These are phyloP conservation scores for Diadegma fenestrale DNA, from an alignment of 2,888 invertebrate genomes.

Conservation along the genomic window DNA sequence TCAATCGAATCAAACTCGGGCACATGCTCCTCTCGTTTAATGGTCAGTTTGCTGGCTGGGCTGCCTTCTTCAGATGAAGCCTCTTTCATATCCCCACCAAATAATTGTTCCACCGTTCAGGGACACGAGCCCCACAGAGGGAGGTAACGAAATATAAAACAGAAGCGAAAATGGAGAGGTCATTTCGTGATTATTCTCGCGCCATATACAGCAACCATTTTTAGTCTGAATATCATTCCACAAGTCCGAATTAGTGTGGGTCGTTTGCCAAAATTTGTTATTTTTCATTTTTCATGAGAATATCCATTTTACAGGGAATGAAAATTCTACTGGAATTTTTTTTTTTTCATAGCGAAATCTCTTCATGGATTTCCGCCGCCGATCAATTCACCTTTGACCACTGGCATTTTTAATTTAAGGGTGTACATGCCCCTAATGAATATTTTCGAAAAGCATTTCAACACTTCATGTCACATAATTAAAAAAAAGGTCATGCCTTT, in stretches of 20 bases:
- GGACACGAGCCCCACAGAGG: not conserved
- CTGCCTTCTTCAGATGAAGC: not conserved
- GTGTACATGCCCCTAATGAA: not conserved
- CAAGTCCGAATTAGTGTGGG: not conserved
- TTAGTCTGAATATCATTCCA: not conserved
- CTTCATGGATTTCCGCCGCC: not conserved
- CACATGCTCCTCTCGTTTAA: constrained; percentile 3
- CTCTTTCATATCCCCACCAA: not conserved
- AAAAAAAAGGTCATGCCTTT: not conserved
- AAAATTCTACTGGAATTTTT: no score
- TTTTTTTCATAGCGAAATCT: no score
- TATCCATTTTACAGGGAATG: no score
- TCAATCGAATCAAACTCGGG: constrained; percentile 34
- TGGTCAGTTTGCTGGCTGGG: not conserved
- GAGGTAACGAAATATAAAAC: not conserved
- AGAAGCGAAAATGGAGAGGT: not conserved
- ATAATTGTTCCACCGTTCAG: not conserved
- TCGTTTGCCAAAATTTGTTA: not conserved
- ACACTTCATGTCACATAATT: not conserved
- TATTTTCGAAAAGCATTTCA: not conserved
- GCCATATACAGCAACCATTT: not conserved
- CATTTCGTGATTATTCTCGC: not conserved
- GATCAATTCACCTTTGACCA: not conserved
- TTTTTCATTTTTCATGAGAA: not conserved
- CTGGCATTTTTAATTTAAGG: not conserved